Base-by-base conservation (phyloP, 2,888 invertebrate species). In the Cryptosula pallasiana region DNA sequence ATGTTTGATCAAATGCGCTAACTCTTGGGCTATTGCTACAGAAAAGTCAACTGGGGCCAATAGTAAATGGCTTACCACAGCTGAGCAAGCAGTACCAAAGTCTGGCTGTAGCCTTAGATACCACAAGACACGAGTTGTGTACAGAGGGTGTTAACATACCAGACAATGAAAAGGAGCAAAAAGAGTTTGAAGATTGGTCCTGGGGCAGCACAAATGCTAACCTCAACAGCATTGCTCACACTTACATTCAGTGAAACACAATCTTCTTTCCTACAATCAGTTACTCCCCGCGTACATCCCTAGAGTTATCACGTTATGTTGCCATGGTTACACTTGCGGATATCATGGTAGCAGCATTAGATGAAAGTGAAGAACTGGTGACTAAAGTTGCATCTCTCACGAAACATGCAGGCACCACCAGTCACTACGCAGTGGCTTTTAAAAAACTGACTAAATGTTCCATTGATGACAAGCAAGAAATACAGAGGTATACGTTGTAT, bases 91-190 rank as follows among this genome's bases (percentile, higher is more conserved):
- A 81, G 35, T 80, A 81, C 75, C 73, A 35, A n/a, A 71, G 55
- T 16, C 55, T 82, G 55, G 78, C 81, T 0, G 71, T 75, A 20
- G 80, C 80, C 9, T 72, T 82, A 34, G 81, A 82, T 73, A 80
- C 79, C 1, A 81, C 81, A 1, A 72, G 81, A 0, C 81, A 82
- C 72, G 81, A 82, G 77, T 79, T 82, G 5, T 77, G 78, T 1
- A 77, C 79, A 27, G 74, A 75, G 35, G 81, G 80, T 27, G 76
- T 82, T 69, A 76, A 80, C 73, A 72, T 81, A 20, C 81, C 82
- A 1, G 71, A 73, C 27, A 63, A 2, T 63, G 27, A 63, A 63
- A 27, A 25, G 1, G 78, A 63, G 27, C 63, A 63, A 63, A 27
- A 63, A 32, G 63, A 27, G n/a, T 63, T 63, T 5, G 63, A 63